phyloP scores from a whole-genome alignment of 2,797 vertebrate genomes.

The Leptatherina wallacei region DNA sequence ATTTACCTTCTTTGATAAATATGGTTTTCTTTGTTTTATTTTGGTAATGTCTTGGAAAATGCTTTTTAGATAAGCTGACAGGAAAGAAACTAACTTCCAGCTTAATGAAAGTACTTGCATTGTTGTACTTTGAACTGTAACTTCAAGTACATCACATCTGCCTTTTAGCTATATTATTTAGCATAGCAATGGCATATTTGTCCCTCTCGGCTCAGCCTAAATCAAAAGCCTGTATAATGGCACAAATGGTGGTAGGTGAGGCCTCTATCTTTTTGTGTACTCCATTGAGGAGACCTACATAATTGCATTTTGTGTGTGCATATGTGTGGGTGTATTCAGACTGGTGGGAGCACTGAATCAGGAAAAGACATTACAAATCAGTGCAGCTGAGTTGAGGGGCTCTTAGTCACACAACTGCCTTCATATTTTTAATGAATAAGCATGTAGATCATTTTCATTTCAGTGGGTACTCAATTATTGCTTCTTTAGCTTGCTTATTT shows the following conservation, averaged over 20 bases:
- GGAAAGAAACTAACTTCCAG: background rate
- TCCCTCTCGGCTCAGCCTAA: conserved; percentile 54
- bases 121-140: conserved; percentile 12
- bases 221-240: conserved; percentile 51
- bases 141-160: conserved; percentile 49
- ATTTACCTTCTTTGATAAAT: too few relatives aligned
- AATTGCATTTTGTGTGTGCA: conserved; percentile 44
- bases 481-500: conserved; percentile 29
- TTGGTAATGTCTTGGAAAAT: too few relatives aligned
- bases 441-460: conserved; percentile 18
- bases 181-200: conserved; percentile 41
- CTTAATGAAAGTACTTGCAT: background rate
- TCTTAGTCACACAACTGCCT: conserved; percentile 26
- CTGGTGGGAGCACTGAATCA: conserved; percentile 27
- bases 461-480: conserved; percentile 26
- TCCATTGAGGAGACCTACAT: conserved; percentile 50
- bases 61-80: background rate
- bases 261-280: conserved; percentile 28
- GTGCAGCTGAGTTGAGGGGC: conserved; percentile 34
- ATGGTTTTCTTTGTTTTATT: too few relatives aligned
- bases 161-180: conserved; percentile 50
- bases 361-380: conserved; percentile 18
- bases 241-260: conserved; percentile 29
- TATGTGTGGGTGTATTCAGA: conserved; percentile 49
- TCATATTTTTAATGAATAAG: conserved; percentile 24